A percentile compares a stretch with the other conserved stretches of the same genome.
These are phyloP conservation scores for Perca flavescens DNA, from an alignment of 2,113 vertebrate genomes.

Conservation along the genomic window DNA sequence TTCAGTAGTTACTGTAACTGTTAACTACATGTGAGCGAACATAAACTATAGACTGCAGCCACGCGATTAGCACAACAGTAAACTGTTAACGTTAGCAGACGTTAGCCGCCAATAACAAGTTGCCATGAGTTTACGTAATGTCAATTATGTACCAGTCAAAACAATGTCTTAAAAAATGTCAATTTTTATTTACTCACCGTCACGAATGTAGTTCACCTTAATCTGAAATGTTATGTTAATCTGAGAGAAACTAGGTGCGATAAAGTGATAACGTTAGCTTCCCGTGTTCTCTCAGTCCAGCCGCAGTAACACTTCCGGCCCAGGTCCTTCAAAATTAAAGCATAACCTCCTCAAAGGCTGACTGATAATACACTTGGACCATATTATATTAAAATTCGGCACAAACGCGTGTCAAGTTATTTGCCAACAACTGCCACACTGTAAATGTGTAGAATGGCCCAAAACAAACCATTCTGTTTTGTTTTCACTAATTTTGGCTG, in stretches of 20 bases:
- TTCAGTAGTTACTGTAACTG: not conserved
- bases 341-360: not conserved
- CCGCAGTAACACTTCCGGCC: not conserved
- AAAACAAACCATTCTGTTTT: not conserved
- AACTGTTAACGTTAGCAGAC: conserved; percentile 23
- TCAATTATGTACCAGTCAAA: not conserved
- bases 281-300: not conserved
- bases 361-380: not conserved
- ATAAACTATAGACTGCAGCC: conserved; percentile 1
- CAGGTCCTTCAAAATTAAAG: conserved; percentile 36
- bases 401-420: not conserved
- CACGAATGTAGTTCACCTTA: accelerated
- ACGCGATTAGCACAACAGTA: conserved; percentile 42
- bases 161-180: not conserved
- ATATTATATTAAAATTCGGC: too few species aligned
- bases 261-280: not conserved
- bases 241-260: not conserved
- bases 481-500: not conserved
- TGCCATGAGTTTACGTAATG: not conserved
- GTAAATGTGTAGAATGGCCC: not conserved
- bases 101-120: not conserved
- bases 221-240: not conserved
- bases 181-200: conserved; percentile 28
- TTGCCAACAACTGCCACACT: not conserved
- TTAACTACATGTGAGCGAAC: too few species aligned